These are phyloP conservation scores for Tetramorium alpestre DNA, from an alignment of 1,140 invertebrate genomes.

Conservation along the genomic window DNA sequence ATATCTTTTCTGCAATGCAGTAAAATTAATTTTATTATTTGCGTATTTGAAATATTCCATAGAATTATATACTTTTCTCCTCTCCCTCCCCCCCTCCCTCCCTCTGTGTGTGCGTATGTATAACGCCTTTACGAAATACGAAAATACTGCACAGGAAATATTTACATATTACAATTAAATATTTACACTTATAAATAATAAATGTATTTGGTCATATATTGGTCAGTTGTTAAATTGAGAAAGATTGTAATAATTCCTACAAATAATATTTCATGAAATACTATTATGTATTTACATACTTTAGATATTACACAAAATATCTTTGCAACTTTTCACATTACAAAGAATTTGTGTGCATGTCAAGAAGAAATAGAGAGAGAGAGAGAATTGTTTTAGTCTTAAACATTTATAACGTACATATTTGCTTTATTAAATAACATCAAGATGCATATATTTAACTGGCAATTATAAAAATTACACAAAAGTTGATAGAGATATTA, in stretches of 20 bases:
- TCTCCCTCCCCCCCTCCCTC: too few species aligned
- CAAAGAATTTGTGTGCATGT: not conserved
- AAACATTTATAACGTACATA: not conserved
- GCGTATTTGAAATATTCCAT: not conserved
- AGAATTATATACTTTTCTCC: not conserved
- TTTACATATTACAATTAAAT: not conserved
- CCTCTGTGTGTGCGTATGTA: too few species aligned
- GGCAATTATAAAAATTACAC: conserved; percentile 10
- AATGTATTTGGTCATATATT: too few species aligned
- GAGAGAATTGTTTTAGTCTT: not conserved
- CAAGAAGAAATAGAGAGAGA: too few species aligned
- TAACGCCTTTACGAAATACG: not conserved
- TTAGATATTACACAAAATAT: conserved; percentile 37
- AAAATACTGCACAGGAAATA: conserved; percentile 24
- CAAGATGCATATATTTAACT: not conserved
- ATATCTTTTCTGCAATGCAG: not conserved
- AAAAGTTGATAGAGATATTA: conserved; percentile 29
- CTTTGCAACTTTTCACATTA: not conserved
- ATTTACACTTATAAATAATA: too few species aligned
- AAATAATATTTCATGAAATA: not conserved
- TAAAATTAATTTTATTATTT: conserved; percentile 16
- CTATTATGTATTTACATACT: conserved; percentile 22
- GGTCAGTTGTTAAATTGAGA: not conserved
- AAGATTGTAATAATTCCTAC: not conserved
- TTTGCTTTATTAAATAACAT: not conserved